Conservation (phyloP, 1,140 invertebrate genomes). For the Euura lappo region DNA sequence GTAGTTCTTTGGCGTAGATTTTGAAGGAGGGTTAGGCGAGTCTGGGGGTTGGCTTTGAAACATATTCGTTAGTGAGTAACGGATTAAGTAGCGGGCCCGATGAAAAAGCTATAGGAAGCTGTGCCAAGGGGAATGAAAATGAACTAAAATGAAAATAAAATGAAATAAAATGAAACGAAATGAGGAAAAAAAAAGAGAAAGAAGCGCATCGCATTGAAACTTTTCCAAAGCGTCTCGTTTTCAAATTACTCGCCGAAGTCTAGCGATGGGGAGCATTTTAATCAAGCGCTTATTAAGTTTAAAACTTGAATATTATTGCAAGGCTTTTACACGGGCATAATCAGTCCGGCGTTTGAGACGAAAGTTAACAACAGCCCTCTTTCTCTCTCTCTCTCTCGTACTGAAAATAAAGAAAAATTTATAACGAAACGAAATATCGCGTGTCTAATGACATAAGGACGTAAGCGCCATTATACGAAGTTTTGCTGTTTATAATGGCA, state of each 20-base stretch:
- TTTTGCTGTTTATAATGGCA: no score
- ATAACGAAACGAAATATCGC: no score
- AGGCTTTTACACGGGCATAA: slow-evolving; percentile 7
- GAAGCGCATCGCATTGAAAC: slow-evolving; percentile 39
- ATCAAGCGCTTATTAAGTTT: slow-evolving; percentile 49
- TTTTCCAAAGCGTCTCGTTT: slow-evolving; percentile 44
- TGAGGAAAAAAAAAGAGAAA: slow-evolving; percentile 22
- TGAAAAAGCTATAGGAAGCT: background rate
- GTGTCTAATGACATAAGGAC: no score
- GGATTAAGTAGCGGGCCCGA: background rate
- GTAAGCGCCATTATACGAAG: no score
- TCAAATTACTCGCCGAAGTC: slow-evolving; percentile 41
- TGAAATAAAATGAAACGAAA: slow-evolving; percentile 24
- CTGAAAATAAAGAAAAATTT: no score
- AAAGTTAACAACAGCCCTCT: background rate
- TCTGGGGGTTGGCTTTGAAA: background rate
- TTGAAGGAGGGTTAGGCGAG: background rate
- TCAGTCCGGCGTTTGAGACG: background rate
- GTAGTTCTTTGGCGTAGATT: background rate
- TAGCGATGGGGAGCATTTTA: slow-evolving; percentile 40
- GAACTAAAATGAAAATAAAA: slow-evolving; percentile 18
- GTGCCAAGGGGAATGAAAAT: background rate
- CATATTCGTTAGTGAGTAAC: background rate
- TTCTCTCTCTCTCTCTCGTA: no score
- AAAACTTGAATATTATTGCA: slow-evolving; percentile 49